Base-by-base conservation (phyloP, 2,888 invertebrate species). In the Acrocera orbiculus region DNA sequence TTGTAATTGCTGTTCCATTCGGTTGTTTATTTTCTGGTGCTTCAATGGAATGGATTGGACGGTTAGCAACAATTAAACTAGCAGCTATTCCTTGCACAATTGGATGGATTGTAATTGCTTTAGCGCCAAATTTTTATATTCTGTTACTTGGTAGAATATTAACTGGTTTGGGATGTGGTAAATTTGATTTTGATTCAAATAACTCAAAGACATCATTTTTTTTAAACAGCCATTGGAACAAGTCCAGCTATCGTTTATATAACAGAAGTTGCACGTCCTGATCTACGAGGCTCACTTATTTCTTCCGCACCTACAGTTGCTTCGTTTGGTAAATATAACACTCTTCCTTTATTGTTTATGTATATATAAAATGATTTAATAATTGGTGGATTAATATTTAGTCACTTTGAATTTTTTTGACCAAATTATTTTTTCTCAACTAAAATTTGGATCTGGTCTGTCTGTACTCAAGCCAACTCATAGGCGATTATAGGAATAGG, bases 191-290 rank as follows among this genome's bases (percentile, higher is more conserved):
- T 10, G 11, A 5, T 26, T 10, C 11, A n/a, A 11, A 4, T 22
- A n/a, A 40, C 23, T 24, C 24, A 11, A 10, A 13, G 14, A 26
- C 17, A 30, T 26, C 2, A 19, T 19, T 19, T 19, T 19, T 19
- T 19, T 2, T 19, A 7, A 25, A 4, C n/a, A 42, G 69, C 69
- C 3, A 55, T 69, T 50, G 67, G 67, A 10, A 65, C 67, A 2
- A 68, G 69, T 42, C 70, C 71, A 10, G 70, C 69, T 2, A 66
- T 69, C 27, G 70, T 70, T 16, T 71, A 71, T 50, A 67, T 70
- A 35, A 70, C 70, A 6, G 70, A 71, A 53, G 66, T 70, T 2
- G 67, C 69, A 1, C 53, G 67, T 27, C 67, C 69, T 3, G 69
- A 70, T 46, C 54, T 70, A 38, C 50, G 71, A 38, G 70, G 70